These are phyloP conservation scores for Drosophila fungiperda DNA, from an alignment of 2,888 invertebrate genomes.

Conservation along the genomic window DNA sequence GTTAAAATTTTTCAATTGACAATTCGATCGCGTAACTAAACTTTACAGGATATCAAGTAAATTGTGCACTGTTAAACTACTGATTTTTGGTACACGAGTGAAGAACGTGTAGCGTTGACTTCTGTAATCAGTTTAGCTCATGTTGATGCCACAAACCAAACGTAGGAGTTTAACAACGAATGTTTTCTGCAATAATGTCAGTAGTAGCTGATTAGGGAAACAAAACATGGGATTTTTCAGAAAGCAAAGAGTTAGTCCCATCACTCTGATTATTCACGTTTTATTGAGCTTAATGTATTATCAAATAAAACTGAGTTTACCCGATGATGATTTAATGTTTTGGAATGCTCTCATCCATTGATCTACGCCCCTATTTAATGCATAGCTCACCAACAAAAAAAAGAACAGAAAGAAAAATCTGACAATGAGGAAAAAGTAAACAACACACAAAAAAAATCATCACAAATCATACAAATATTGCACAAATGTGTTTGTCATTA, in stretches of 20 bases:
- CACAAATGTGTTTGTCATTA: constrained; percentile 62
- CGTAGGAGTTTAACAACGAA: neutral
- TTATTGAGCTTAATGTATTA: neutral
- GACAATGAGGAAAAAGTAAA: neutral
- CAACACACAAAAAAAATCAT: constrained; percentile 23
- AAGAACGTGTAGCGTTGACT: constrained; percentile 13
- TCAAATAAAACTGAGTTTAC: constrained; percentile 9
- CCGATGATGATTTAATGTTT: constrained; percentile 23
- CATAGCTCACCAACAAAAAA: neutral
- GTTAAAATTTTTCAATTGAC: neutral
- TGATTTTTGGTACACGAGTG: constrained; percentile 1
- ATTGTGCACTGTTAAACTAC: neutral
- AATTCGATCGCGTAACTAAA: neutral
- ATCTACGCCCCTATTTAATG: constrained; percentile 15
- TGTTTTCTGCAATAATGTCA: constrained; percentile 10
- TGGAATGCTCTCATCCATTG: neutral
- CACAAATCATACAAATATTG: constrained; percentile 39
- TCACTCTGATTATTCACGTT: neutral
- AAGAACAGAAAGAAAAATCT: neutral
- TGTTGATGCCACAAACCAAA: neutral
- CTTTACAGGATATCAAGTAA: constrained; percentile 11
- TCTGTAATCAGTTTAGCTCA: constrained; percentile 31
- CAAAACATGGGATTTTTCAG: constrained; percentile 2
- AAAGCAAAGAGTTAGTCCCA: neutral
- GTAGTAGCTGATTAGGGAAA: constrained; percentile 3